Conservation (phyloP, 2,113 vertebrate species). For the Platichthys stellatus region DNA sequence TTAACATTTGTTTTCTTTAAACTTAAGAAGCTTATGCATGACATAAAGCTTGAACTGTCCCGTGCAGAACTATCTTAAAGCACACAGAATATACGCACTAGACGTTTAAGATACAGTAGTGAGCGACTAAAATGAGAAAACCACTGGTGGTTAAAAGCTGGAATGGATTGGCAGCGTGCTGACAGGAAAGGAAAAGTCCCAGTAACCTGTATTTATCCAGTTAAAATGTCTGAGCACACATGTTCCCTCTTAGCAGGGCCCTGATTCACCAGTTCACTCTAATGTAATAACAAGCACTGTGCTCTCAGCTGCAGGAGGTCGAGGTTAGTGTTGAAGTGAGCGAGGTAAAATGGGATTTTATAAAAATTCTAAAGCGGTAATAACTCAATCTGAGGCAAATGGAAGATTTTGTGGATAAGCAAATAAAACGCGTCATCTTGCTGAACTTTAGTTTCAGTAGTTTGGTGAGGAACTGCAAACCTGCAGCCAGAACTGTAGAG, state of each 20-base stretch:
- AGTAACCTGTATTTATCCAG: slow-evolving; percentile 34
- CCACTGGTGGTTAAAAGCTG: neutral
- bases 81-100: neutral
- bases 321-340: neutral
- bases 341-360: too few relatives aligned
- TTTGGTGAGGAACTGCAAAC: too few relatives aligned
- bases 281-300: neutral
- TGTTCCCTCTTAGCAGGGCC: neutral
- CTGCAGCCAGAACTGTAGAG: too few relatives aligned
- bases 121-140: neutral
- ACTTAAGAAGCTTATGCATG: too few relatives aligned
- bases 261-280: slow-evolving; percentile 1
- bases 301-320: neutral
- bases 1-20: too few relatives aligned
- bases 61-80: too few relatives aligned
- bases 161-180: slow-evolving; percentile 23
- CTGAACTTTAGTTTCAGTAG: too few relatives aligned
- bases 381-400: too few relatives aligned
- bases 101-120: neutral
- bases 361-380: too few relatives aligned
- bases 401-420: too few relatives aligned
- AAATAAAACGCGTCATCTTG: too few relatives aligned
- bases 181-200: slow-evolving; percentile 1
- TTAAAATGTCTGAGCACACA: slow-evolving; percentile 11
- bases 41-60: too few relatives aligned